phyloP scores from a whole-genome alignment of 2,113 vertebrate species.

The Tursiops truncatus region DNA sequence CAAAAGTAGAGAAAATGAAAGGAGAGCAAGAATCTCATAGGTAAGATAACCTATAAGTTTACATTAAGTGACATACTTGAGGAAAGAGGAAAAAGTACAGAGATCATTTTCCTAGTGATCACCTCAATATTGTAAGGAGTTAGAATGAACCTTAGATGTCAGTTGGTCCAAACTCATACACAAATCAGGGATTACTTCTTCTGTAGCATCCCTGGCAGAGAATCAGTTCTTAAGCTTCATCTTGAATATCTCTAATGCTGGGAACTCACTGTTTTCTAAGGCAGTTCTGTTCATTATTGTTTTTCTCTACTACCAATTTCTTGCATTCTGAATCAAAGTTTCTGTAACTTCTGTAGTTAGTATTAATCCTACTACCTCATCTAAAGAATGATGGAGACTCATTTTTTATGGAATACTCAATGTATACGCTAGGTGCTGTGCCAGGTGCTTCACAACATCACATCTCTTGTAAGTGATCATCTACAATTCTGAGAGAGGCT shows the following conservation, averaged over 20 bases:
- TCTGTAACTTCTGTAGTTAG: background rate
- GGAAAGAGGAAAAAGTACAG: conserved; percentile 42
- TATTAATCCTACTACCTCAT: conserved; percentile 3
- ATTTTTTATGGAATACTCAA: background rate
- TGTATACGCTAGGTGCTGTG: background rate
- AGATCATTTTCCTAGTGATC: conserved; percentile 46
- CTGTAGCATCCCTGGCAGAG: background rate
- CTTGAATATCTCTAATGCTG: background rate
- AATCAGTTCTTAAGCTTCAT: conserved; percentile 10
- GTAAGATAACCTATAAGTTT: conserved; percentile 83
- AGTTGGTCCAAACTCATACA: conserved; percentile 24
- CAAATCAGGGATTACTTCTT: conserved; percentile 49
- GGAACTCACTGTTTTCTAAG: background rate
- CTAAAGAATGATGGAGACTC: background rate
- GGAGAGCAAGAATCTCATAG: conserved; percentile 98
- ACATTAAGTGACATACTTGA: conserved; percentile 59
- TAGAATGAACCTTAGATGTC: conserved; percentile 12
- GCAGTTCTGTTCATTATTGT: background rate
- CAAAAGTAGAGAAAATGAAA: conserved; percentile 97
- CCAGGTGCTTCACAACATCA: background rate
- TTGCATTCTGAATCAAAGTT: conserved; percentile 3
- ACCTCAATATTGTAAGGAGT: conserved; percentile 11
- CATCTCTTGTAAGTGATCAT: conserved; percentile 15
- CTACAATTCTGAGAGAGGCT: background rate
- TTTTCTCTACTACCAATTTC: background rate